These are phyloP conservation scores for Peromyscus polionotus DNA, from an alignment of 2,113 vertebrate genomes.

Conservation along the genomic window DNA sequence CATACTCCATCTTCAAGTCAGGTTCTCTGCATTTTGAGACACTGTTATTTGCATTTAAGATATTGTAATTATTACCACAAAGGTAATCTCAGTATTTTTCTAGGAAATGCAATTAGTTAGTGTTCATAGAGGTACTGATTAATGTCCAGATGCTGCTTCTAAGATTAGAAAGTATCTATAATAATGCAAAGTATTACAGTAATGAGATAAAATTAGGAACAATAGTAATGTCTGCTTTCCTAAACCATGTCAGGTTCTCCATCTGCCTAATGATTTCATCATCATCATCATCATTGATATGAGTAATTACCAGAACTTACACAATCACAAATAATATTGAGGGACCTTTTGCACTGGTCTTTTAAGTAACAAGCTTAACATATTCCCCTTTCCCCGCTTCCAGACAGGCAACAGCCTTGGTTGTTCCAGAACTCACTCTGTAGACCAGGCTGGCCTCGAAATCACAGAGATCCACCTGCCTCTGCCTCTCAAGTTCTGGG, in stretches of 20 bases:
- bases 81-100: slow-evolving; percentile 17
- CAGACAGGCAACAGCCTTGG: background rate
- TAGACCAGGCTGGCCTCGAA: background rate
- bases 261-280: background rate
- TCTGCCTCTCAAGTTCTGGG: background rate
- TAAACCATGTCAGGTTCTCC: background rate
- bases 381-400: background rate
- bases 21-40: background rate
- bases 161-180: slow-evolving; percentile 39
- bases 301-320: background rate
- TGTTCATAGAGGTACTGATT: background rate
- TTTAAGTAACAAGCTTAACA: background rate
- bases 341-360: background rate
- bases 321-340: background rate
- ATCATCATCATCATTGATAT: background rate
- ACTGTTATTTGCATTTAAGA: slow-evolving; percentile 3
- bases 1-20: background rate
- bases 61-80: background rate
- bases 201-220: background rate
- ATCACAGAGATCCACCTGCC: background rate
- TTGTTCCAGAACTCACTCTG: background rate
- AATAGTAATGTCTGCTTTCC: background rate
- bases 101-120: slow-evolving; percentile 8
- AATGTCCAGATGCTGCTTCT: background rate
- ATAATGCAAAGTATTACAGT: background rate